Evolutionary conservation across 1,140 invertebrate species (phyloP), one percentile per base, ranked within the genome.

Genomic region (Caenorhabditis inopinata): DNA sequence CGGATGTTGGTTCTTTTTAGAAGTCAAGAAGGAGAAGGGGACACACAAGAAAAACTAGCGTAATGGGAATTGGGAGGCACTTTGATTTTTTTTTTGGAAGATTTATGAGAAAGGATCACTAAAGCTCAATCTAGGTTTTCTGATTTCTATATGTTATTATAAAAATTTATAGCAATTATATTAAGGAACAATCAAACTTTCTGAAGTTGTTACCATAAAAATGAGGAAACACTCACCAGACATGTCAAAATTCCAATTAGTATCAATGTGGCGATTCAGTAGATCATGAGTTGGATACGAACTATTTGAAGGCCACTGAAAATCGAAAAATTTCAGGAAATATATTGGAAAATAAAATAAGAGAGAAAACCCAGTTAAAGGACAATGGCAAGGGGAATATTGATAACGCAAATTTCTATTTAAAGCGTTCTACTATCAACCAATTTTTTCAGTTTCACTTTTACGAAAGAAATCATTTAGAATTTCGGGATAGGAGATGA

Each of bases 211-310:
- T n/a, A n/a, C n/a, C n/a, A n/a, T n/a, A n/a, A n/a, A 38, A 18
- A 68, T 27, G n/a, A 23, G n/a, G 18, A 51, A 3, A 29, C 29
- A 58, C 58, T 68, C 32, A 68, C 58, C 58, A 42, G 58, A 68
- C 58, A 68, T 68, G 16, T 68, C 58, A 29, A 68, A 68, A 38
- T 68, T 68, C 58, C 58, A 68, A 68, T 68, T 68, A 21, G 58
- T 68, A n/a, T 68, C 58, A 68, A 68, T 38, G 3, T 68, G 58
- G 11, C 58, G 58, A 68, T 68, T 68, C 32, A 68, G 25, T 38
- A 29, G 29, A 32, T 68, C 58, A 68, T 68, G 58, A n/a, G 58
- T 38, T 68, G 58, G 21, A 42, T 68, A 68, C 38, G 58, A 68
- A 21, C 38, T 29, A 21, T 58, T 68, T 7, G 58, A 12, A 7